phyloP scores from a whole-genome alignment of 2,113 vertebrate genomes.

The Poeciliopsis occidentalis region DNA sequence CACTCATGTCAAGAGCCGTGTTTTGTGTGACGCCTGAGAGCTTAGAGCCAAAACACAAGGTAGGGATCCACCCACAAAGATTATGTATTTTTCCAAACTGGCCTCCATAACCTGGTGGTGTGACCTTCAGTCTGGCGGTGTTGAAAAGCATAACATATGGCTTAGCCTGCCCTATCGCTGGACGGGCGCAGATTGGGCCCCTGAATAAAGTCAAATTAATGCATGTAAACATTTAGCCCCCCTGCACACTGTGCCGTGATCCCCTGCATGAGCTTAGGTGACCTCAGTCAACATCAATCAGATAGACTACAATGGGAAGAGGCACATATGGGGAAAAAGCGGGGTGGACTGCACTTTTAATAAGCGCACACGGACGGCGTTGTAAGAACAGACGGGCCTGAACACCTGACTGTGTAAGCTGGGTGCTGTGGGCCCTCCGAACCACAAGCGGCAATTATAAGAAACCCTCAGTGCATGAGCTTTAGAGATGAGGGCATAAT shows the following conservation, averaged over 20 bases:
- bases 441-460: constrained; percentile 70
- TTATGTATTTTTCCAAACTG: constrained; percentile 48
- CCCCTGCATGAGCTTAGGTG: constrained; percentile 69
- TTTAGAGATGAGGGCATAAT: constrained; percentile 81
- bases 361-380: constrained; percentile 63
- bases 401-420: constrained; percentile 56
- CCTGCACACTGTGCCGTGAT: constrained; percentile 60
- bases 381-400: constrained; percentile 55
- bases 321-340: constrained; percentile 59
- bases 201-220: constrained; percentile 75
- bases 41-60: constrained; percentile 18
- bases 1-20: constrained; percentile 31
- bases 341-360: constrained; percentile 70
- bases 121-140: constrained; percentile 49
- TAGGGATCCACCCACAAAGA: constrained; percentile 20
- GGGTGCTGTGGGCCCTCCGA: constrained; percentile 58
- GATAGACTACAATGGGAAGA: constrained; percentile 71
- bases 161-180: constrained; percentile 7
- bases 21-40: constrained; percentile 24
- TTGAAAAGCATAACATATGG: constrained; percentile 55
- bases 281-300: constrained; percentile 81
- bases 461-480: constrained; percentile 74
- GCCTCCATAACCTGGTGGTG: constrained; percentile 38
- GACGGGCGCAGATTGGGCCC: constrained; percentile 33
- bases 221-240: constrained; percentile 79